Percentiles rank a stretch among this genome's conserved stretches.
Conservation (phyloP, 2,888 invertebrate species). For the Brachylomia viminalis region DNA sequence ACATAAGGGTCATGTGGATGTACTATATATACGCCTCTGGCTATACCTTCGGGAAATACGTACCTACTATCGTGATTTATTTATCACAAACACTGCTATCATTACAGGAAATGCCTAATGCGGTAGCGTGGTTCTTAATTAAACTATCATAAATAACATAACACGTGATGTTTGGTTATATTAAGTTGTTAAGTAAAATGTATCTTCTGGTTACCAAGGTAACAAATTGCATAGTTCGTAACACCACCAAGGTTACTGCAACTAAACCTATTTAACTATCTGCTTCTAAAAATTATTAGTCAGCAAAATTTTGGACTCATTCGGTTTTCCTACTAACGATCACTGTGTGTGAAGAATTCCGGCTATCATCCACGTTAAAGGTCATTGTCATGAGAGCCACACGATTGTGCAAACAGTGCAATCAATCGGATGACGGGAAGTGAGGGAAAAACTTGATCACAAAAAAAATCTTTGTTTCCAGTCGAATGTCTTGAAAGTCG, state of each 20-base stretch:
- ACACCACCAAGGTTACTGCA: neutral
- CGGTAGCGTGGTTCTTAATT: no score
- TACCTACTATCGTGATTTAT: no score
- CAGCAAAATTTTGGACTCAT: neutral
- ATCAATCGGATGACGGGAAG: neutral
- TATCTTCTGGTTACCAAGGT: neutral
- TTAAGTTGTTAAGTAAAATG: neutral
- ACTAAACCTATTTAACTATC: neutral
- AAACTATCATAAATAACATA: no score
- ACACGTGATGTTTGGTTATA: neutral
- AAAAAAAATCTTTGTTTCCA: neutral
- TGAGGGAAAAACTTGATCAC: neutral
- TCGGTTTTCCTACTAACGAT: neutral
- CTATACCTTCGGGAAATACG: no score
- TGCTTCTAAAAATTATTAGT: neutral
- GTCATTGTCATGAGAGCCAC: slow-evolving; percentile 7
- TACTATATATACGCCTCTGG: no score
- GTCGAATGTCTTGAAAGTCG: no score
- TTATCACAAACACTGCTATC: no score
- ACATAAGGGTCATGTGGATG: no score
- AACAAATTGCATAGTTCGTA: neutral
- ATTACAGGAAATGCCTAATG: no score
- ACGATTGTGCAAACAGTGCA: neutral
- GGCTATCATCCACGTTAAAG: neutral
- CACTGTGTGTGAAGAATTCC: neutral